Evolutionary conservation across 2,888 invertebrate genomes (phyloP).

Genomic region (Phymatocera aterrima): DNA sequence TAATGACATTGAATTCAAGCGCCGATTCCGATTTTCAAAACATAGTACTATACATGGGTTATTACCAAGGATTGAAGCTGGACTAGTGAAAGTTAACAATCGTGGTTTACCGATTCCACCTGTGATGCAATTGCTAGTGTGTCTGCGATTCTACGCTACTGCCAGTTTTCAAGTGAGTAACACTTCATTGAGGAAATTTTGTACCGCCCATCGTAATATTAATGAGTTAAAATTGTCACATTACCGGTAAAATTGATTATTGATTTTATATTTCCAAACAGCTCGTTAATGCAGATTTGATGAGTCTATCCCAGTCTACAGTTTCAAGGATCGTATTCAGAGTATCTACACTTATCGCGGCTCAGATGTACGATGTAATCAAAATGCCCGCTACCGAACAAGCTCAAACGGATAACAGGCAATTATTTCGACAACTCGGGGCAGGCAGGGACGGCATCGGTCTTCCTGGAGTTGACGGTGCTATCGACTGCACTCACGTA

Average conservation of each 20-base stretch:
- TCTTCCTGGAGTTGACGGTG: constrained; percentile 50
- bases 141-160: constrained; percentile 48
- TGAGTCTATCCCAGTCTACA: constrained; percentile 48
- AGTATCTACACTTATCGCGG: constrained; percentile 48
- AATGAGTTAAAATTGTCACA: not conserved
- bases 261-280: constrained; percentile 30
- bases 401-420: constrained; percentile 47
- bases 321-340: constrained; percentile 51
- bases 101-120: too few relatives aligned
- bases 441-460: constrained; percentile 51
- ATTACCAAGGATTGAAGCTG: too few relatives aligned
- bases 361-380: constrained; percentile 48
- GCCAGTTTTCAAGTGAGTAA: constrained; percentile 48
- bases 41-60: too few relatives aligned
- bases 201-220: not conserved
- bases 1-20: too few relatives aligned
- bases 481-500: constrained; percentile 54
- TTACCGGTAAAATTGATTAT: not conserved
- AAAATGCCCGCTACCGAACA: constrained; percentile 46
- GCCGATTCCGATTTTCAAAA: too few relatives aligned
- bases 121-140: constrained; percentile 48
- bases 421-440: constrained; percentile 43
- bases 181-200: not conserved
- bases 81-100: too few relatives aligned
- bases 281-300: constrained; percentile 47